phyloP scores from a whole-genome alignment of 2,888 invertebrate genomes.

The Pyrrhia umbra region DNA sequence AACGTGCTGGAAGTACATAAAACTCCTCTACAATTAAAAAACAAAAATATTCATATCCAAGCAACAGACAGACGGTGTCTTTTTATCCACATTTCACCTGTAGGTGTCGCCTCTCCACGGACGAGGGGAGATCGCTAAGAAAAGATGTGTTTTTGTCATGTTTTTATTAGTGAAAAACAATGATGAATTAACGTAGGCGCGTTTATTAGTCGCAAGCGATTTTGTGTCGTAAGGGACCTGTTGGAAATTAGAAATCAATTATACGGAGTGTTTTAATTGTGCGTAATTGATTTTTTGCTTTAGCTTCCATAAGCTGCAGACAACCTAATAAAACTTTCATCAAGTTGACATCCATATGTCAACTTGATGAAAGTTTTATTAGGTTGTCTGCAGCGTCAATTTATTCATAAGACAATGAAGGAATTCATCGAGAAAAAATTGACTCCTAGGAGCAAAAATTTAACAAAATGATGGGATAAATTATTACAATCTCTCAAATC shows the following conservation, averaged over 20 bases:
- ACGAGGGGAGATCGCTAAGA: conserved; percentile 54
- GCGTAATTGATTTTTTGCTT: conserved; percentile 5
- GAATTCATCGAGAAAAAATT: too few relatives aligned
- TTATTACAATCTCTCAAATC: too few relatives aligned
- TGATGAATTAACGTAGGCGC: conserved; percentile 86
- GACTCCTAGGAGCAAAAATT: too few relatives aligned
- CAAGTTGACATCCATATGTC: too few relatives aligned
- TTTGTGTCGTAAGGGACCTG: conserved; percentile 72
- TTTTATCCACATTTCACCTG: conserved; percentile 60
- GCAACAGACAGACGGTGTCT: conserved; percentile 32
- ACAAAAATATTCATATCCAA: background rate
- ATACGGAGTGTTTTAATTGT: conserved; percentile 35
- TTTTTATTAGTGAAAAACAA: conserved; percentile 88
- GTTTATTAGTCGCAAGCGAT: conserved; percentile 79
- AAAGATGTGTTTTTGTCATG: conserved; percentile 83
- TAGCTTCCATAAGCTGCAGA: background rate
- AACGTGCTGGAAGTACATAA: too few relatives aligned
- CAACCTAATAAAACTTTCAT: too few relatives aligned
- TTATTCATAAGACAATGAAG: too few relatives aligned
- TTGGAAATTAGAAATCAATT: conserved; percentile 54
- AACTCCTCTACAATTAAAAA: too few relatives aligned
- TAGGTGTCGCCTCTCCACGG: conserved; percentile 52
- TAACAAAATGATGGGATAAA: too few relatives aligned
- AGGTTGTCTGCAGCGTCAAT: too few relatives aligned
- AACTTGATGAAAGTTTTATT: too few relatives aligned